Evolutionary conservation across 2,888 invertebrate species (phyloP).

Genomic region (Mesoligia furuncula): DNA sequence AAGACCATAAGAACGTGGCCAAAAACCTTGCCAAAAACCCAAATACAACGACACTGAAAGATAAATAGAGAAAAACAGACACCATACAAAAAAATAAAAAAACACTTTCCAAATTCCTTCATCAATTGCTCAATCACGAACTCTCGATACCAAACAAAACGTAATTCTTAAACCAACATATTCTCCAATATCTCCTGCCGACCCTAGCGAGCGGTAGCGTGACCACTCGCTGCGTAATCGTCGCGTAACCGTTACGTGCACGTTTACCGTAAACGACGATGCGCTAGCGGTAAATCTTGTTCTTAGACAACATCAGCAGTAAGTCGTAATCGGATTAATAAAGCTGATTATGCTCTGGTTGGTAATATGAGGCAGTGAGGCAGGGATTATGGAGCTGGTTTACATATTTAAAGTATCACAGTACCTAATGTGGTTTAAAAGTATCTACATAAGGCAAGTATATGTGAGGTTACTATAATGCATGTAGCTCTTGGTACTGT

Average conservation of each 20-base stretch:
- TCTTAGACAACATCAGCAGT: conserved; percentile 31
- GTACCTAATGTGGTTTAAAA: neutral
- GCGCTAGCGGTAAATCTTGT: conserved; percentile 55
- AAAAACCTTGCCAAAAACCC: neutral
- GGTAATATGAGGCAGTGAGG: conserved; percentile 1
- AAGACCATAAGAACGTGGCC: neutral
- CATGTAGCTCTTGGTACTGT: neutral
- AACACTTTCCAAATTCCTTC: conserved; percentile 18
- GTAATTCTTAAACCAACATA: conserved; percentile 1
- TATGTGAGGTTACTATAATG: neutral
- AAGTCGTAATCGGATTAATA: conserved; percentile 41
- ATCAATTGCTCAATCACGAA: conserved; percentile 15
- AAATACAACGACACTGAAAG: neutral
- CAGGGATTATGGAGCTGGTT: neutral
- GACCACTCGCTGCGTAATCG: conserved; percentile 61
- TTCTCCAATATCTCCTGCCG: conserved; percentile 22
- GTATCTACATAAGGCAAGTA: neutral
- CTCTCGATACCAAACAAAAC: conserved; percentile 10
- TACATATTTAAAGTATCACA: neutral
- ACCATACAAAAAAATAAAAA: neutral
- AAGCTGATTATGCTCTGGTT: conserved; percentile 21
- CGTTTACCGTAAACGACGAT: conserved; percentile 56
- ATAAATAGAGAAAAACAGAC: neutral
- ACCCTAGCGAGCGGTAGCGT: conserved; percentile 51
- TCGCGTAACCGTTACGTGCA: conserved; percentile 70